Evolutionary conservation across 2,797 vertebrate species (phyloP).

Genomic region (Lacerta bilineata): DNA sequence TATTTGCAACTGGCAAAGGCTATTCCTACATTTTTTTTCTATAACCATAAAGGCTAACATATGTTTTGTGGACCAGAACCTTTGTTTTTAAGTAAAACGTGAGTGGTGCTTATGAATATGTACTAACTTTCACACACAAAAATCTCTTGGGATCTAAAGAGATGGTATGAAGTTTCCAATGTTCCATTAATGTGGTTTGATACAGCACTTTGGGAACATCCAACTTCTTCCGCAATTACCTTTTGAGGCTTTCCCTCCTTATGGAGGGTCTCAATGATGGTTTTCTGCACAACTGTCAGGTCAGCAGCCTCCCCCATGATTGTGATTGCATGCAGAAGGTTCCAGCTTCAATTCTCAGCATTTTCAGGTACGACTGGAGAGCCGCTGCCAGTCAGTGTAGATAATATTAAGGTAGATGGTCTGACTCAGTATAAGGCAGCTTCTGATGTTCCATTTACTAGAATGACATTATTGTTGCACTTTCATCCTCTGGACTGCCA

Average conservation of each 20-base stretch:
- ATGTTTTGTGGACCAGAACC: neutral
- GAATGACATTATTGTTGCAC: neutral
- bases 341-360: too few relatives aligned
- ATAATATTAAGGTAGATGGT: neutral
- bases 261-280: too few relatives aligned
- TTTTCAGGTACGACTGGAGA: too few relatives aligned
- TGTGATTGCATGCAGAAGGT: too few relatives aligned
- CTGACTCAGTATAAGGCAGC: neutral
- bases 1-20: neutral
- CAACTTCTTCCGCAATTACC: too few relatives aligned
- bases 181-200: too few relatives aligned
- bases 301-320: too few relatives aligned
- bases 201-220: too few relatives aligned
- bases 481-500: neutral
- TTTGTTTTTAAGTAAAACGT: neutral
- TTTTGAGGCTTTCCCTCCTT: too few relatives aligned
- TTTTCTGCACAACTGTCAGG: too few relatives aligned
- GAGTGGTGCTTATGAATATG: neutral
- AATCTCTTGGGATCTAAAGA: neutral
- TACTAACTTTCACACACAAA: neutral
- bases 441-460: neutral
- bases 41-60: neutral
- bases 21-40: neutral
- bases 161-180: neutral
- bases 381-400: too few relatives aligned